Base-by-base conservation (phyloP, 2,888 invertebrate species). In the Rhagium mordax region DNA sequence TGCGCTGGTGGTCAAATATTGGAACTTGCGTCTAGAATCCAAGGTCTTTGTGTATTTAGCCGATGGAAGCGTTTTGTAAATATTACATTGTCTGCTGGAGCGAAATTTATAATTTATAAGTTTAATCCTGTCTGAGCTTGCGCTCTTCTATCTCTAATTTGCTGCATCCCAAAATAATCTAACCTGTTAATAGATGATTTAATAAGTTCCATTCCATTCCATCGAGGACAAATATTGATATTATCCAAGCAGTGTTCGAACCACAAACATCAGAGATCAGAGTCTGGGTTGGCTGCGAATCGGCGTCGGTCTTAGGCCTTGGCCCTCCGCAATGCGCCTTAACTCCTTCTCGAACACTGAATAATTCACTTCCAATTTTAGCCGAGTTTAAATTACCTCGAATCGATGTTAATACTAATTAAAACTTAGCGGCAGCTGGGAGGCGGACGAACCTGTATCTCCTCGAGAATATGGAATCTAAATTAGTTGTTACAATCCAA, bases 1-100 rank as follows among this genome's bases (percentile, higher is more conserved):
- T 59, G 4, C 21, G 21, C 53, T 53, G 53, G n/a, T n/a, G n/a
- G 53, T 20, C 53, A 59, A 59, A 59, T 59, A 59, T 59, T 59
- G 29, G 24, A 59, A 29, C 20, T 55, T 20, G 13, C 18, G 53
- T 55, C 20, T 55, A 21, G 16, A 13, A 55, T 10, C 7, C 7
- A 21, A 55, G 53, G 53, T 10, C 13, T 55, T 8, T 18, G 53
- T 55, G 53, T 20, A 55, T 55, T 55, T 55, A 20, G 21, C 1
- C 33, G n/a, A n/a, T n/a, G n/a, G n/a, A n/a, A n/a, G n/a, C n/a
- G n/a, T n/a, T n/a, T n/a, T n/a, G n/a, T n/a, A n/a, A n/a, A n/a
- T n/a, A n/a, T n/a, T n/a, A n/a, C n/a, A n/a, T n/a, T n/a, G n/a
- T n/a, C n/a, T n/a, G n/a, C n/a, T n/a, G n/a, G n/a, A n/a, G n/a